phyloP scores from a whole-genome alignment of 2,888 invertebrate species.

The Quadriops clusia region DNA sequence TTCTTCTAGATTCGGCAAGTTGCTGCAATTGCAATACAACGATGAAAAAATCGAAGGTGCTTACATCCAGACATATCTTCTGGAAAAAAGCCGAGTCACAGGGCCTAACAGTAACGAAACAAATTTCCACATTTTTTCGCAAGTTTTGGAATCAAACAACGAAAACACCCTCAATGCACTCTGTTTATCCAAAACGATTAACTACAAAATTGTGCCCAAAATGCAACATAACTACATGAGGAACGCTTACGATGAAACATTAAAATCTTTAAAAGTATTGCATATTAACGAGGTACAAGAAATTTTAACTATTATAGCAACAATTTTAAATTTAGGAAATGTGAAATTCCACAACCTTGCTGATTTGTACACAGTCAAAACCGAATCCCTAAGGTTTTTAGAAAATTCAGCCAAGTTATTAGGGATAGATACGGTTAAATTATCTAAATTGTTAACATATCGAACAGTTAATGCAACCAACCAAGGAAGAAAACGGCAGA shows the following conservation, averaged over 20 bases:
- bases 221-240: conserved; percentile 11
- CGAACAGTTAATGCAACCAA: conserved; percentile 26
- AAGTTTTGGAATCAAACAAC: conserved; percentile 26
- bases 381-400: conserved; percentile 25
- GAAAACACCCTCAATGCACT: conserved; percentile 22
- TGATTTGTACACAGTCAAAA: conserved; percentile 4
- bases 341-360: conserved; percentile 21
- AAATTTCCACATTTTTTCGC: conserved; percentile 37
- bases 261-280: conserved; percentile 25
- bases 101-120: conserved; percentile 23
- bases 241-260: conserved; percentile 23
- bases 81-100: conserved; percentile 35
- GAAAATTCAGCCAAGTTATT: conserved; percentile 22
- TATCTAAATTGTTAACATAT: conserved; percentile 25
- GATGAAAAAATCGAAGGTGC: conserved; percentile 28
- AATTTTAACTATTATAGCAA: conserved; percentile 26
- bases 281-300: conserved; percentile 21
- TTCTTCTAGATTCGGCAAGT: conserved; percentile 36
- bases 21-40: conserved; percentile 31
- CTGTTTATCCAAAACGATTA: conserved; percentile 18
- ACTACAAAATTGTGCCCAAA: conserved; percentile 23
- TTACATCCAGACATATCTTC: conserved; percentile 31
- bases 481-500: conserved; percentile 19
- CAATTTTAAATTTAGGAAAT: conserved; percentile 32
- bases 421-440: conserved; percentile 17